Evolutionary conservation across 2,888 invertebrate species (phyloP), one percentile per base, ranked within the genome.

Genomic region (Scrobipalpa atriplicella): DNA sequence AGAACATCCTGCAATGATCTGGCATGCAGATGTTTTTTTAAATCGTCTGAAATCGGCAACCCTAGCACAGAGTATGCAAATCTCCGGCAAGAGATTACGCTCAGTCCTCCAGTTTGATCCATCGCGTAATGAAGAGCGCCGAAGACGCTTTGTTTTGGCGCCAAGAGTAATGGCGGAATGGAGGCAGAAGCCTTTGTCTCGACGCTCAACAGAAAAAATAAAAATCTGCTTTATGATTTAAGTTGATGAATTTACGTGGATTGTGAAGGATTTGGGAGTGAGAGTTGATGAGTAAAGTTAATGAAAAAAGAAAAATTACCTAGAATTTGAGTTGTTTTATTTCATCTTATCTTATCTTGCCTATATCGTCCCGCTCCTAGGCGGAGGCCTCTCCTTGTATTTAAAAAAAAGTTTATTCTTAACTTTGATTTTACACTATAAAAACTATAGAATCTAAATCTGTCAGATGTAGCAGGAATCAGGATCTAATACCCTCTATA

Each of bases 101-200:
- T 73, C 71, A 74, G 74, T 75, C 76, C 71, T 73, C 73, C 76
- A 80, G 70, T 72, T 80, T 80, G 79, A 83, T 85, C 80, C 82
- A 79, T 81, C 78, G 77, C 78, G 76, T 86, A 87, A 85, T 85
- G 85, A 86, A 86, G 80, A 73, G 72, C 78, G 73, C 72, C 78
- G 75, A 71, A 75, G 73, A 79, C 52, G 63, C 67, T 69, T 68
- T 68, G 68, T 66, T 68, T 66, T 64, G 54, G 54, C 52, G 52
- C 47, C 62, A 62, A 21, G 62, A 62, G 19, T 62, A 62, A 62
- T 62, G 62, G 62, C 47, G 9, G 47, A 39, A 47, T 58, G 58
- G 58, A 21, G 54, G 54, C 54, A 47, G 29, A 11, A 47, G 62
- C 62, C 62, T 62, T 62, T 62, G 62, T 62, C 62, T 47, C 47